A percentile compares a stretch with the other conserved stretches of the same genome.
These are phyloP conservation scores for Heliornis fulica DNA, from an alignment of 2,113 vertebrate genomes.

Conservation along the genomic window DNA sequence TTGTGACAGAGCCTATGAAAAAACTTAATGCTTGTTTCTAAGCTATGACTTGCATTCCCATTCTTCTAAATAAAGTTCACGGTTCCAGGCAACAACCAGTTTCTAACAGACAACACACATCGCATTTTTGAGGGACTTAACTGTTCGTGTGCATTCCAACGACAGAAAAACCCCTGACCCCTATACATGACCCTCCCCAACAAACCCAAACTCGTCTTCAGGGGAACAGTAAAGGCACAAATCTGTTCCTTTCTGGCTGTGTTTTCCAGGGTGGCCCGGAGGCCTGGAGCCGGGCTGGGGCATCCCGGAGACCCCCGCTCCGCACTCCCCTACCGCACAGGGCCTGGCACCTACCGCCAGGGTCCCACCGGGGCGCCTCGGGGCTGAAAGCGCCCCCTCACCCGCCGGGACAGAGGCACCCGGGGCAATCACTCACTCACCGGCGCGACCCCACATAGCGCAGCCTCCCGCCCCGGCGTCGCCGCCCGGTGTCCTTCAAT, in stretches of 20 bases:
- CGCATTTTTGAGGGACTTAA: neutral
- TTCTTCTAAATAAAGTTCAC: too few relatives aligned
- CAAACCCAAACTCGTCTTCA: neutral
- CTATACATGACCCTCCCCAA: fast-evolving
- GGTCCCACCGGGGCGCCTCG: neutral
- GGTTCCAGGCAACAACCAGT: neutral
- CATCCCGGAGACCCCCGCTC: too few relatives aligned
- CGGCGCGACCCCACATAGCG: neutral
- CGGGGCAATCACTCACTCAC: neutral
- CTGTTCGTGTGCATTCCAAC: too few relatives aligned
- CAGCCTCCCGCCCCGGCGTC: neutral
- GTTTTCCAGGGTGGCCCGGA: neutral
- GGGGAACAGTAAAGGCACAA: too few relatives aligned
- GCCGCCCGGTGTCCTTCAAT: neutral
- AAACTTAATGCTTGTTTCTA: neutral
- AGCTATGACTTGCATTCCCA: neutral
- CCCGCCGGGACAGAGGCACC: too few relatives aligned
- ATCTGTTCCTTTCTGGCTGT: fast-evolving
- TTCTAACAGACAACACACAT: neutral
- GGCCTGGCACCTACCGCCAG: neutral
- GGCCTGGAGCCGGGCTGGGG: neutral
- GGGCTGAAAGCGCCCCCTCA: neutral
- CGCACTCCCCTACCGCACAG: neutral
- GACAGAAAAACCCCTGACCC: too few relatives aligned
- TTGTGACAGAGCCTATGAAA: neutral